A percentile compares a stretch with the other conserved stretches of the same genome.
These are phyloP conservation scores for Martes martes DNA, from an alignment of 2,113 vertebrate genomes.

Conservation along the genomic window DNA sequence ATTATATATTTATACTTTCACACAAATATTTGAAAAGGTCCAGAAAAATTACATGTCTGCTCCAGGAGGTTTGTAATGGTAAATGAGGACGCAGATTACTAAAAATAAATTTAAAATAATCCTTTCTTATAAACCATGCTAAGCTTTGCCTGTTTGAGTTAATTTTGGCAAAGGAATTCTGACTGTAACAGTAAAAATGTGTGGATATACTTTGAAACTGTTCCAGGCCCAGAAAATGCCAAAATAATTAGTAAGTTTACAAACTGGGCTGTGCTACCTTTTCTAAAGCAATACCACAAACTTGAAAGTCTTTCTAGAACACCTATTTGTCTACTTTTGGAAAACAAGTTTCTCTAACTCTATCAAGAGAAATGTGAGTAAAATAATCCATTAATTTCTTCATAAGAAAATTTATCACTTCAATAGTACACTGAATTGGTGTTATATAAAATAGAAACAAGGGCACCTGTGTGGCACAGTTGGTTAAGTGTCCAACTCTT, in stretches of 20 bases:
- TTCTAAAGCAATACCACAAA: not conserved
- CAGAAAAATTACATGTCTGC: not conserved
- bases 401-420: not conserved
- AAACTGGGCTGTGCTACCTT: not conserved
- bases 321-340: not conserved
- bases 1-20: not conserved
- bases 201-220: not conserved
- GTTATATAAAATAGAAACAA: not conserved
- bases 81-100: slow-evolving; percentile 41
- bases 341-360: not conserved
- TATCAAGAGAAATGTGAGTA: slow-evolving; percentile 13
- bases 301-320: not conserved
- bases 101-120: slow-evolving; percentile 66
- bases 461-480: not conserved
- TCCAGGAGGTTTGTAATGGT: not conserved
- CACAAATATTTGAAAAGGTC: slow-evolving; percentile 22
- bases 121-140: not conserved
- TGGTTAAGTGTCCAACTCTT: not conserved
- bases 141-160: slow-evolving; percentile 13
- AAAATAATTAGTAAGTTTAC: slow-evolving; percentile 51
- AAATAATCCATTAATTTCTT: not conserved
- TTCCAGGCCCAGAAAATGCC: slow-evolving; percentile 10
- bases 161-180: slow-evolving; percentile 36
- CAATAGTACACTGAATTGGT: not conserved
- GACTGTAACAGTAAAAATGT: slow-evolving; percentile 37